Percentiles rank a stretch among this genome's conserved stretches.
These are phyloP conservation scores for Diadumene lineata DNA, from an alignment of 92 coral and sea anemone species.

Conservation along the genomic window DNA sequence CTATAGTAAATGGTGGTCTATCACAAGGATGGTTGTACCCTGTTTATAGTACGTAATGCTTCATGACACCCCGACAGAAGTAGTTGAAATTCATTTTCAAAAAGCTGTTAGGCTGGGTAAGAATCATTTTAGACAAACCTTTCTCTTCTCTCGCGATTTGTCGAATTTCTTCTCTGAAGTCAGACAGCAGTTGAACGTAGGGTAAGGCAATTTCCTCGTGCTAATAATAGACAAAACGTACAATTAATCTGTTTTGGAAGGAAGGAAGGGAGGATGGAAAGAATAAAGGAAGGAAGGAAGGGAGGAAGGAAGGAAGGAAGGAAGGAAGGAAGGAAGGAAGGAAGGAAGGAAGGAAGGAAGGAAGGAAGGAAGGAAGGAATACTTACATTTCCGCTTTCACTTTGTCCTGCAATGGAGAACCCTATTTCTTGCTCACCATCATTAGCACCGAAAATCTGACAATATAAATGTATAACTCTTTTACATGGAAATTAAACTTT, in stretches of 20 bases:
- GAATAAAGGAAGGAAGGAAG: neutral
- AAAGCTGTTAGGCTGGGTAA: no score
- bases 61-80: no score
- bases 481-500: neutral
- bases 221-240: conserved; percentile 40
- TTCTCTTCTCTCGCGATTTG: conserved; percentile 89
- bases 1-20: no score
- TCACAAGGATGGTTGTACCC: no score
- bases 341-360: neutral
- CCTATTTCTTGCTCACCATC: conserved; percentile 91
- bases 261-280: neutral
- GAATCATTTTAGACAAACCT: no score
- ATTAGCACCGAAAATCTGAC: conserved; percentile 90
- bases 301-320: neutral
- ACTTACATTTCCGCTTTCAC: conserved; percentile 67
- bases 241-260: no score
- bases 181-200: conserved; percentile 89
- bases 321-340: neutral
- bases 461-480: neutral
- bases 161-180: conserved; percentile 91
- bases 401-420: conserved; percentile 71
- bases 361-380: neutral
- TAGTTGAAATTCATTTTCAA: no score
- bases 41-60: no score
- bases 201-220: conserved; percentile 95